phyloP scores from a whole-genome alignment of 2,797 vertebrate species.

The Sorex maritimensis region DNA sequence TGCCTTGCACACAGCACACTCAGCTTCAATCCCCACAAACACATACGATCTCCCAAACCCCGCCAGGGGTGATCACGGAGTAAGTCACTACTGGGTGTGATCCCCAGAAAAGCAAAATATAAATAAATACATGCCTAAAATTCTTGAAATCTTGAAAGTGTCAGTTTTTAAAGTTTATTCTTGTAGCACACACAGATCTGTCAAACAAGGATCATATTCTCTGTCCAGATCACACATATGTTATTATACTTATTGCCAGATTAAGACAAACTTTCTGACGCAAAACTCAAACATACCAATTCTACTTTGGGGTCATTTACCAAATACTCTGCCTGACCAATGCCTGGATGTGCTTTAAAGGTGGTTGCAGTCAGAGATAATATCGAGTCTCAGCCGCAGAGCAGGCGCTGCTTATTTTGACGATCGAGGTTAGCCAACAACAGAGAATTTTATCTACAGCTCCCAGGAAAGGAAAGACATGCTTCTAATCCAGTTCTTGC shows the following conservation, averaged over 20 bases:
- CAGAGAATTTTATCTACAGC: background rate
- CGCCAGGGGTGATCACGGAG: no score
- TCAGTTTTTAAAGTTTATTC: background rate
- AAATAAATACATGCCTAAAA: no score
- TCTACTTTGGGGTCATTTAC: conserved; percentile 39
- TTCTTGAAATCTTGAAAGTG: background rate
- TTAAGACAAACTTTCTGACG: background rate
- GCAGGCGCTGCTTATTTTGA: background rate
- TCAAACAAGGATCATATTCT: background rate
- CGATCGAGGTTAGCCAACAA: background rate
- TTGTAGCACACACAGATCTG: background rate
- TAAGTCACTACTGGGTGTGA: no score
- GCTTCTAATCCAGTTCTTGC: background rate
- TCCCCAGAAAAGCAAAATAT: no score
- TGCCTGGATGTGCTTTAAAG: background rate
- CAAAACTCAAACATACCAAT: background rate
- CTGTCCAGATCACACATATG: background rate
- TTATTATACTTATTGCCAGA: conserved; percentile 14
- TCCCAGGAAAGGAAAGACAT: background rate
- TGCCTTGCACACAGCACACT: no score
- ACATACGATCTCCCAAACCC: no score
- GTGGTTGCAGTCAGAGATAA: background rate
- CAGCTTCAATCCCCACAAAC: no score
- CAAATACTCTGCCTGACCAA: background rate
- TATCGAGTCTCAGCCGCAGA: background rate